These are phyloP conservation scores for Agonopterix arenella DNA, from an alignment of 2,888 invertebrate species.

Conservation along the genomic window DNA sequence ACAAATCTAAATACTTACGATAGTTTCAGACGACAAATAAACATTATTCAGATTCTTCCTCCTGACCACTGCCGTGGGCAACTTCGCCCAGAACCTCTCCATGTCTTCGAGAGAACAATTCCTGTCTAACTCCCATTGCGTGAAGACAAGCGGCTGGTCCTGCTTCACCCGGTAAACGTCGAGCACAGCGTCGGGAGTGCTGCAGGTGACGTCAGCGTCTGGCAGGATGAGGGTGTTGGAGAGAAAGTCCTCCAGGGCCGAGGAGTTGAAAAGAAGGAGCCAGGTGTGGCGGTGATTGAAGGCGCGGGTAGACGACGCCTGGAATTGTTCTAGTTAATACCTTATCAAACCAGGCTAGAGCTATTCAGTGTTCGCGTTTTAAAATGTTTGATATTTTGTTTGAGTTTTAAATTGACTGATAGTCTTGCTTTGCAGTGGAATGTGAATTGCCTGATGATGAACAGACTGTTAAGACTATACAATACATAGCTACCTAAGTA, in stretches of 20 bases:
- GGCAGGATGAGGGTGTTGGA: constrained; percentile 35
- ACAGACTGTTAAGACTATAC: too few relatives aligned
- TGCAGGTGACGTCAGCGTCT: constrained; percentile 51
- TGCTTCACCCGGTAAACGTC: constrained; percentile 46
- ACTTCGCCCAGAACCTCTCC: constrained; percentile 25
- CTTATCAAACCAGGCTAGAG: too few relatives aligned
- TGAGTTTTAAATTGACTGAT: too few relatives aligned
- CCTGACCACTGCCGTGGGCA: constrained; percentile 35
- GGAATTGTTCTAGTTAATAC: constrained; percentile 1
- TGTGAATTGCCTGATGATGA: too few relatives aligned
- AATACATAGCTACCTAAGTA: too few relatives aligned
- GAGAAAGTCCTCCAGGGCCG: constrained; percentile 22
- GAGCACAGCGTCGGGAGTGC: constrained; percentile 26
- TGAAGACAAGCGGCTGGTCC: constrained; percentile 24
- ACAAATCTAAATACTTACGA: constrained; percentile 29
- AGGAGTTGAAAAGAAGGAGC: constrained; percentile 38
- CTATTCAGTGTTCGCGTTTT: too few relatives aligned
- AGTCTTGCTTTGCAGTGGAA: too few relatives aligned
- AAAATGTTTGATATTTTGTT: too few relatives aligned
- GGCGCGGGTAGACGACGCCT: constrained; percentile 49
- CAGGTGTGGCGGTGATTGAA: constrained; percentile 52
- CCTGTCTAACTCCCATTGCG: constrained; percentile 21
- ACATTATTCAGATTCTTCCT: constrained; percentile 43
- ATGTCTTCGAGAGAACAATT: constrained; percentile 18
- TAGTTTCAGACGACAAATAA: constrained; percentile 33